Conservation (phyloP, 2,113 vertebrate genomes). For the Myocastor coypus region DNA sequence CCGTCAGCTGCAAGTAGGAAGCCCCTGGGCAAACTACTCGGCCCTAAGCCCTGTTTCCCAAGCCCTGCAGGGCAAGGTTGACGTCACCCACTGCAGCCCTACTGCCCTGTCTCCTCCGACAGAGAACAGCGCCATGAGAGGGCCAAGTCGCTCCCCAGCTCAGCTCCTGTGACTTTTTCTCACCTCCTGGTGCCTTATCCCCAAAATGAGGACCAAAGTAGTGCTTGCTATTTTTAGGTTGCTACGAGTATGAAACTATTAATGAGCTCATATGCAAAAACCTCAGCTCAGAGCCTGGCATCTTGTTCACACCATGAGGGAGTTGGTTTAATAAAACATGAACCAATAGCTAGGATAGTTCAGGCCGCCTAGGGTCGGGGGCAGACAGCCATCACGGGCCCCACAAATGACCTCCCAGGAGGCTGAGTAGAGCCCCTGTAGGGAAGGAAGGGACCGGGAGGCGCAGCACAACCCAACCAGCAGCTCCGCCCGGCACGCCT, state of each 20-base stretch:
- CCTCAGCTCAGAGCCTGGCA: neutral
- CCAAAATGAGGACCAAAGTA: neutral
- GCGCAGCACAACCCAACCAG: rapidly evolving
- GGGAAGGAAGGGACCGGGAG: neutral
- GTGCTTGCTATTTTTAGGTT: neutral
- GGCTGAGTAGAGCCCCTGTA: neutral
- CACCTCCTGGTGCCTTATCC: neutral
- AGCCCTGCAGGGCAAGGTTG: neutral
- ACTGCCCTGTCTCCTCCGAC: rapidly evolving
- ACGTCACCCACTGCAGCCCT: rapidly evolving
- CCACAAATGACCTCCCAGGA: neutral
- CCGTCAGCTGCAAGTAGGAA: rapidly evolving
- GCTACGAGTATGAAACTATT: neutral
- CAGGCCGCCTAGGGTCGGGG: rapidly evolving
- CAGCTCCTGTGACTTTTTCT: neutral
- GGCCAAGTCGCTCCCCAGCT: neutral
- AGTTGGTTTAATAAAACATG: neutral
- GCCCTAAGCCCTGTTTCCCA: neutral
- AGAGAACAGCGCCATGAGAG: too few relatives aligned
- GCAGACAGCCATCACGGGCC: rapidly evolving
- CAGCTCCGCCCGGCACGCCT: neutral
- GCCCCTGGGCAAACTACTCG: neutral
- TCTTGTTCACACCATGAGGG: too few relatives aligned
- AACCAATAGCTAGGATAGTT: neutral
- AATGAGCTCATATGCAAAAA: neutral